Conservation (phyloP, 2,113 vertebrate genomes). For the Oenanthe melanoleuca region DNA sequence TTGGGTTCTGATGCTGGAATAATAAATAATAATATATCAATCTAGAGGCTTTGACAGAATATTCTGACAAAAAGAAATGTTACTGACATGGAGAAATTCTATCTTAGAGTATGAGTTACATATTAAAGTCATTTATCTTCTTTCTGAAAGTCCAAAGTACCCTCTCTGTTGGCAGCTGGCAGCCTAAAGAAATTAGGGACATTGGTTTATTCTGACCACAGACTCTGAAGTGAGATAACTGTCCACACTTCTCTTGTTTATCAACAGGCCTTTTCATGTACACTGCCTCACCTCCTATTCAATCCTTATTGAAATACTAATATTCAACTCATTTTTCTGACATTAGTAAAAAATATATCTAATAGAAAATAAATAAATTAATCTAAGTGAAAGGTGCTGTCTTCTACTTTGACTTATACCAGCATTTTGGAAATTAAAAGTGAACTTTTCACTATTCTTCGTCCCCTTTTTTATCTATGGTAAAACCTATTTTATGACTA, state of each 20-base stretch:
- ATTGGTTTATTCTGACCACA: not conserved
- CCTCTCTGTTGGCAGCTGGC: not conserved
- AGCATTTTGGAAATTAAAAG: not conserved
- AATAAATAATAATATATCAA: not conserved
- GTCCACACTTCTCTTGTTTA: not conserved
- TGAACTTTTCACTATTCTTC: not conserved
- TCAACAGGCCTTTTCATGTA: not conserved
- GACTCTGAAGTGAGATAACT: not conserved
- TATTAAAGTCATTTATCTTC: constrained; percentile 38
- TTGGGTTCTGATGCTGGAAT: not conserved
- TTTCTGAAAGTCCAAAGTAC: not conserved
- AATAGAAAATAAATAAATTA: not conserved
- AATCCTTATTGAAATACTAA: not conserved
- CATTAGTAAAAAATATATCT: not conserved
- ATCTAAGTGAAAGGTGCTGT: not conserved
- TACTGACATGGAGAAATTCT: not conserved
- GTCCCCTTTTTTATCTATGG: not conserved
- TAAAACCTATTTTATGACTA: not conserved
- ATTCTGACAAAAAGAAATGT: not conserved
- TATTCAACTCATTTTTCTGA: not conserved
- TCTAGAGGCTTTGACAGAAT: not conserved
- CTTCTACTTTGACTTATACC: not conserved
- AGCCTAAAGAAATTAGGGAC: not conserved
- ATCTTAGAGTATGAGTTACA: not conserved
- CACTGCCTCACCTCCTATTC: not conserved